Base-by-base conservation (phyloP, 2,113 vertebrate genomes). In the Siniperca chuatsi region DNA sequence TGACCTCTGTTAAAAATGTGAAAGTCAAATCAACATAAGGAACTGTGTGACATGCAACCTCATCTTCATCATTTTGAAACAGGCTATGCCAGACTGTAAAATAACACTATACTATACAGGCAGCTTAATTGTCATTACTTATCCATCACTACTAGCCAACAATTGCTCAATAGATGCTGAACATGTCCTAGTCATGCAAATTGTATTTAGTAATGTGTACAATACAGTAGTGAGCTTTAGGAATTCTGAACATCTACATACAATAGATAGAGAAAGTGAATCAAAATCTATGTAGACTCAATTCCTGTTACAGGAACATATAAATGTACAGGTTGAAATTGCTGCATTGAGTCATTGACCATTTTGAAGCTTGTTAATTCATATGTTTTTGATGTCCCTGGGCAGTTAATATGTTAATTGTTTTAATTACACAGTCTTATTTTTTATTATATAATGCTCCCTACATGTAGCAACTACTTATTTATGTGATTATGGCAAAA, bases 161-260 rank as follows among this genome's bases (percentile, higher is more conserved):
- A 85, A 78, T 77, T 66, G 58, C 46, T 78, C 44, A 86, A 29
- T 78, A 48, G 57, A 84, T 64, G 65, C 37, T 58, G 2, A 62
- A 73, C 84, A 87, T 80, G 88, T 68, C 67, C n/a, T 70, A 46
- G 33, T 82, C 84, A 85, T 88, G 79, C 48, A 88, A 81, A 61
- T 69, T 78, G 82, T 61, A 88, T 86, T 61, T 2, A 48, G 18
- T 42, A 23, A 61, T 75, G 7, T 67, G 62, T 33, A 77, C n/a
- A 29, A 21, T 81, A 25, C 29, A 75, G 37, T 21, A 9, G 46
- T 74, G 50, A 35, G 4, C 21, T 75, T 83, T 5, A 62, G 74
- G 7, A 42, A 66, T 66, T 55, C 21, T 23, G 35, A 72, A 33
- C 25, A 68, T 83, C 58, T 64, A 20, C n/a, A 66, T 29, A 52